Base-by-base conservation (phyloP, 2,888 invertebrate genomes). In the Aporophyla lueneburgensis region DNA sequence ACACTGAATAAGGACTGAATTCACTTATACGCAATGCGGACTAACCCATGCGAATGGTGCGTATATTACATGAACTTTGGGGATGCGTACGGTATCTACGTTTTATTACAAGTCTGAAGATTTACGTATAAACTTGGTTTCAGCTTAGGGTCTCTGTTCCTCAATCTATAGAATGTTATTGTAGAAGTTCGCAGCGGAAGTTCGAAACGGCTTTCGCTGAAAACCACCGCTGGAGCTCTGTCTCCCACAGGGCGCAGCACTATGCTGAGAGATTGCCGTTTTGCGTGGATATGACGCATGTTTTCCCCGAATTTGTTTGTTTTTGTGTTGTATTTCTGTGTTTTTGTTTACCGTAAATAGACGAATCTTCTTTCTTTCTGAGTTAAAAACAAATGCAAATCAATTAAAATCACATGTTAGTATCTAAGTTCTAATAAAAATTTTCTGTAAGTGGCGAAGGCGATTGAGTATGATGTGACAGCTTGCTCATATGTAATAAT, bases 1-100 rank as follows among this genome's bases (percentile, higher is more conserved):
- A 46, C 19, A 68, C 62, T 54, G 54, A 10, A n/a, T 51, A 40
- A 12, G 27, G 40, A 51, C 12, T 49, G 5, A 54, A 65, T 58
- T 83, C 58, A 54, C 58, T 71, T 84, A 56, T 80, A 80, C 85
- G 85, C 82, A 84, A 67, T 82, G 85, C 81, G 85, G 81, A 51
- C 51, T 51, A 19, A 53, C 24, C 56, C 27, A 43, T 24, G 63
- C 19, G 3, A 81, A 16, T 40, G 14, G 67, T 73, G 24, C 49
- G 74, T 72, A 51, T 59, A 62, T 59, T 27, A 43, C 21, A 14
- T 33, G 6, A 68, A 71, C 46, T 72, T 81, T 54, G n/a, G 51
- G 24, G 21, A 78, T 65, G 40, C 27, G 76, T 33, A 54, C 73
- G 40, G 14, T 40, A 81, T 68, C 5, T 53, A 43, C 7, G 24